phyloP scores from a whole-genome alignment of 2,888 invertebrate genomes.

The Pandemis cinnamomeana region DNA sequence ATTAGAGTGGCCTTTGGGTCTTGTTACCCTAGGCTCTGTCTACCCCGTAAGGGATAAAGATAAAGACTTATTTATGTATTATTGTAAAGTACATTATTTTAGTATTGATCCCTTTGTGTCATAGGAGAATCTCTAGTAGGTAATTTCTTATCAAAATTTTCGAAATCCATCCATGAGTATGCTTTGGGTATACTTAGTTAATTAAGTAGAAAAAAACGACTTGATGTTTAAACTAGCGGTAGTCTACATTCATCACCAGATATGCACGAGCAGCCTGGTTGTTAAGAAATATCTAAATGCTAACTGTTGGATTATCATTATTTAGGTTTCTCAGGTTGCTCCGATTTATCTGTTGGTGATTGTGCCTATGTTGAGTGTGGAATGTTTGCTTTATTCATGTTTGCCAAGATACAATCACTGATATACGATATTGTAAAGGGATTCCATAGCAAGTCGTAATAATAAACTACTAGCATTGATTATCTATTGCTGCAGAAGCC shows the following conservation, averaged over 20 bases:
- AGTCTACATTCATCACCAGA: background rate
- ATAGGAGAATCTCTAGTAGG: constrained; percentile 24
- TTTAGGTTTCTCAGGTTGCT: too few relatives aligned
- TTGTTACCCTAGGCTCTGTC: too few relatives aligned
- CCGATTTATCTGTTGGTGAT: background rate
- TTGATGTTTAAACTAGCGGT: background rate
- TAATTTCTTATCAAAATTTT: background rate
- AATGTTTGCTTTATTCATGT: background rate
- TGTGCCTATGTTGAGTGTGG: background rate
- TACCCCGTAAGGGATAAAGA: too few relatives aligned
- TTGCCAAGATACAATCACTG: background rate
- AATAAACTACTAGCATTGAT: background rate
- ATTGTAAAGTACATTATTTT: background rate
- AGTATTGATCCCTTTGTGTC: background rate
- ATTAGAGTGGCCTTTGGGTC: too few relatives aligned
- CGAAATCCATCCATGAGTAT: constrained; percentile 16
- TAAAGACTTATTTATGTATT: too few relatives aligned
- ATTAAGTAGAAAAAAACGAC: background rate
- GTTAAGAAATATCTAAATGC: background rate
- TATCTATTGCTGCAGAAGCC: background rate
- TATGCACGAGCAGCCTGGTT: background rate
- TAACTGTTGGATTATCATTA: background rate
- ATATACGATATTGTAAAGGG: background rate
- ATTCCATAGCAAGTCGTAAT: background rate
- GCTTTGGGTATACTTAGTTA: background rate